Base-by-base conservation (phyloP, 2,113 vertebrate species). In the Perca schrenkii region DNA sequence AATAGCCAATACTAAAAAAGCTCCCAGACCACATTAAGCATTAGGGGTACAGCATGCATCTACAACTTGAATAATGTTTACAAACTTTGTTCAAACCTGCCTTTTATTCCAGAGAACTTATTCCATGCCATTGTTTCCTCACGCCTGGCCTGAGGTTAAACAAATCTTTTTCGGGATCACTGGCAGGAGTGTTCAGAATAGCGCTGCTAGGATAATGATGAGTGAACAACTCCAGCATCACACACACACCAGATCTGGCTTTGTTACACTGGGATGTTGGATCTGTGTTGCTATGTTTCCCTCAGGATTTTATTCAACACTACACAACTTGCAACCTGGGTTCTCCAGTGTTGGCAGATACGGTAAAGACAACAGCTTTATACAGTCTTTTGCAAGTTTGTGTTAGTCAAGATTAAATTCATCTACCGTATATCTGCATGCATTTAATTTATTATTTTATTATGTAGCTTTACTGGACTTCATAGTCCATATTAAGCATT, bases 301-400 rank as follows among this genome's bases (percentile, higher is more conserved):
- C 84, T 80, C 61, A 85, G 83, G 79, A 79, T 87, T 79, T 31
- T 4, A 69, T 57, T 77, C 54, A 61, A 25, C n/a, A 46, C 25
- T 6, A 46, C 53, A 62, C 47, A 50, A 61, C 40, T 65, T 74
- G 52, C 66, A 73, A 52, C 58, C 61, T 0, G 43, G 58, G 62
- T 34, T 84, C 31, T 62, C 14, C 28, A 19, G 76, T 50, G 69
- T 66, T 68, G 54, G 13, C 66, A 66, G 31, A 62, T 34, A 36
- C 17, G 52, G 19, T 34, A 19, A 86, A 70, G 57, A 88, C 61
- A 49, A 63, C 87, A 87, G 78, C 70, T 85, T 78, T 64, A 76
- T 34, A 43, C 25, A 71, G 49, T 72, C 31, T 79, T 58, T 70
- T 72, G 28, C 13, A 83, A n/a, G 73, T 49, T 40, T 19, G 66